A percentile compares a stretch with the other conserved stretches of the same genome.
Evolutionary conservation across 2,888 invertebrate genomes (phyloP).

Genomic region (Bellardia pandia): DNA sequence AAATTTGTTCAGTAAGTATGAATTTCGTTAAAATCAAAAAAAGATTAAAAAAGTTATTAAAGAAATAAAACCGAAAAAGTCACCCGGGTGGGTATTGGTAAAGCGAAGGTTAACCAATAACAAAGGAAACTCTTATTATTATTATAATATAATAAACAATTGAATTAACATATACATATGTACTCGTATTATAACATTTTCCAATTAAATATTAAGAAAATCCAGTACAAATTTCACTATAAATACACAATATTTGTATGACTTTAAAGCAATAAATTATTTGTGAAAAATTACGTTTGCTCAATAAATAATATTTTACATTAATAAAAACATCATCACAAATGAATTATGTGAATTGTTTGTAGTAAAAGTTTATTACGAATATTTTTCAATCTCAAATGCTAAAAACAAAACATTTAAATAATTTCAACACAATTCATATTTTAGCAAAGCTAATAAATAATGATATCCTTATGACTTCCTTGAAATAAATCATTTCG

Average conservation of each 20-base stretch:
- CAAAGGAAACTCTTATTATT: too few relatives aligned
- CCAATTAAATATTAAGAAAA: background rate
- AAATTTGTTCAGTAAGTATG: too few relatives aligned
- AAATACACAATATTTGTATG: background rate
- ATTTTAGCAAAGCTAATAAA: slow-evolving; percentile 17
- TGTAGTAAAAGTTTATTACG: background rate
- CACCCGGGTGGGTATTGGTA: too few relatives aligned
- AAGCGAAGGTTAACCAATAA: too few relatives aligned
- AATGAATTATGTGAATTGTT: slow-evolving; percentile 15
- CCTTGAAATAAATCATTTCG: slow-evolving; percentile 52
- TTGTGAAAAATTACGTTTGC: background rate
- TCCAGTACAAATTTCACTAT: background rate
- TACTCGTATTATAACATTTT: too few relatives aligned
- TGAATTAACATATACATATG: background rate
- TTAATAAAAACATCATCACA: slow-evolving; percentile 15
- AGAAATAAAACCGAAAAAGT: too few relatives aligned
- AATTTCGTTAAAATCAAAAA: too few relatives aligned
- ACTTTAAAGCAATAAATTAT: background rate
- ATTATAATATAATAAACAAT: too few relatives aligned
- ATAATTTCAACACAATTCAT: slow-evolving; percentile 16
- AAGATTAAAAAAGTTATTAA: too few relatives aligned
- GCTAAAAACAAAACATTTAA: slow-evolving; percentile 17
- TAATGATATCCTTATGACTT: slow-evolving; percentile 51
- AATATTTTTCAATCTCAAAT: background rate
- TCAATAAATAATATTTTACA: slow-evolving; percentile 21